Conservation (phyloP, 1,140 invertebrate species). For the Drepana arcuata region DNA sequence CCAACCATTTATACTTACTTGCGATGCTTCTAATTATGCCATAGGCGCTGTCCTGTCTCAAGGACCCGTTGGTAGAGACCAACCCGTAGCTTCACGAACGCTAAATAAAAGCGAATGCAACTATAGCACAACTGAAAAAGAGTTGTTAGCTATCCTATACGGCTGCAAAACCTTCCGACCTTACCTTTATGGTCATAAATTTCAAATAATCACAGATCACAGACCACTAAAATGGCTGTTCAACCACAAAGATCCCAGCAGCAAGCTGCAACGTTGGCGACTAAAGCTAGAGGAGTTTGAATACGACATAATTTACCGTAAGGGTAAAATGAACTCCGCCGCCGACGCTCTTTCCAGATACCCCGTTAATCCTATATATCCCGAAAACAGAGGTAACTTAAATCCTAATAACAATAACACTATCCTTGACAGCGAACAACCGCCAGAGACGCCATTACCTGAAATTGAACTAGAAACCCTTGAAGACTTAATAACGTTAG, state of each 20-base stretch:
- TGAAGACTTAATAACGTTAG: too few species aligned
- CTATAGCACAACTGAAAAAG: background rate
- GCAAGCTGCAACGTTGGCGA: conserved; percentile 65
- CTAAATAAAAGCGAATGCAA: conserved; percentile 26
- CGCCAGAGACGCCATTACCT: too few species aligned
- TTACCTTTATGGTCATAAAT: conserved; percentile 26
- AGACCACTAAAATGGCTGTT: conserved; percentile 54
- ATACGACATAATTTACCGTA: conserved; percentile 57
- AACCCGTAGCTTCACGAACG: conserved; percentile 28
- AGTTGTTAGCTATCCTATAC: conserved; percentile 44
- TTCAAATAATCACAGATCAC: conserved; percentile 70
- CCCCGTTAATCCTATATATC: conserved; percentile 7
- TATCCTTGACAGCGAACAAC: too few species aligned
- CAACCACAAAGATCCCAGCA: conserved; percentile 48
- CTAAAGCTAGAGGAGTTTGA: conserved; percentile 58
- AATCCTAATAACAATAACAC: too few species aligned
- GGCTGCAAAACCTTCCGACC: conserved; percentile 51
- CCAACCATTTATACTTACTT: background rate
- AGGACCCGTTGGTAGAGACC: conserved; percentile 23
- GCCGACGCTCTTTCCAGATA: conserved; percentile 40
- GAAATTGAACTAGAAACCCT: too few species aligned
- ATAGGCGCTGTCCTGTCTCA: conserved; percentile 34
- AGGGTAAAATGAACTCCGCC: conserved; percentile 41
- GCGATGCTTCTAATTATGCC: background rate
- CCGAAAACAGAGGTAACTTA: too few species aligned